Evolutionary conservation across 2,797 vertebrate genomes (phyloP).

Genomic region (Babyrousa celebensis): DNA sequence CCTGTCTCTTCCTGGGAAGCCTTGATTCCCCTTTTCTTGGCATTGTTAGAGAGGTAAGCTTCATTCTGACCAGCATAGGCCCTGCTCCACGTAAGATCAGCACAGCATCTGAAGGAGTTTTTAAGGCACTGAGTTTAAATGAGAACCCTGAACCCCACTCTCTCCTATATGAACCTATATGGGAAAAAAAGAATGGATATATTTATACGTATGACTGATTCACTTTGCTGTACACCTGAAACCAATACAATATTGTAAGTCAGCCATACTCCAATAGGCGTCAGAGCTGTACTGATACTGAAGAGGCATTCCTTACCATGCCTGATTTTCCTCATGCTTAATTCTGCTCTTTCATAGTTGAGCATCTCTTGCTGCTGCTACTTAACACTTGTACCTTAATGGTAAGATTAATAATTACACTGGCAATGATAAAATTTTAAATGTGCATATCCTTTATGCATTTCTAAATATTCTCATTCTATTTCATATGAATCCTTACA

Average conservation of each 20-base stretch:
- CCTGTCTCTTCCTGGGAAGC: not conserved
- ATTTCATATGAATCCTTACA: not conserved
- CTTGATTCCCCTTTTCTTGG: too few relatives aligned
- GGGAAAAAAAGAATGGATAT: too few relatives aligned
- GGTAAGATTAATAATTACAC: not conserved
- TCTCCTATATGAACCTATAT: too few relatives aligned
- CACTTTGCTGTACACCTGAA: too few relatives aligned
- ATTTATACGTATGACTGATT: too few relatives aligned
- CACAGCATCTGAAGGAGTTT: not conserved
- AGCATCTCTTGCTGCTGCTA: not conserved
- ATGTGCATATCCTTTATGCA: not conserved
- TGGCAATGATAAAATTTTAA: not conserved
- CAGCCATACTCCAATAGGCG: not conserved
- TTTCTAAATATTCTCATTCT: not conserved
- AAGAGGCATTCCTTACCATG: not conserved
- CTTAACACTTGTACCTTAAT: not conserved
- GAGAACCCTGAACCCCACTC: not conserved
- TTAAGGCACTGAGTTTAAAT: not conserved
- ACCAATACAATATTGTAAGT: too few relatives aligned
- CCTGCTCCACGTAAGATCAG: not conserved
- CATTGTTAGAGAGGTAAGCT: not conserved
- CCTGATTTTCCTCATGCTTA: not conserved
- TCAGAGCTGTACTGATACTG: fast-evolving
- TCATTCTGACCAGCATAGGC: fast-evolving
- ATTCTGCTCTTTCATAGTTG: not conserved